phyloP scores from a whole-genome alignment of 2,888 invertebrate species.

The Parochlus steinenii region DNA sequence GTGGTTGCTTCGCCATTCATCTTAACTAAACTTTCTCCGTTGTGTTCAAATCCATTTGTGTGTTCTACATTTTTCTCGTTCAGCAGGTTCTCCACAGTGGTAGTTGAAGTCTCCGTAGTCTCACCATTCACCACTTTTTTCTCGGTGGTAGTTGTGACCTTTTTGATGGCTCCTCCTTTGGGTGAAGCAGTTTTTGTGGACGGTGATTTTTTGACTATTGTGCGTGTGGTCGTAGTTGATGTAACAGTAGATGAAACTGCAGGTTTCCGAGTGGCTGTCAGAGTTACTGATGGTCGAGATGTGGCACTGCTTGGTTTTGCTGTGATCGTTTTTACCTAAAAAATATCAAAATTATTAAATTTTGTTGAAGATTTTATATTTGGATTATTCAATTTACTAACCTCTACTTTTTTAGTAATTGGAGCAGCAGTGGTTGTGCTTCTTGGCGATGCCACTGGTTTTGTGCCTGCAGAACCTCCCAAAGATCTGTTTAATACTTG shows the following conservation, averaged over 20 bases:
- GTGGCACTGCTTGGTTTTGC: too few species aligned
- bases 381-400: too few species aligned
- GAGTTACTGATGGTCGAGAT: not conserved
- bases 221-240: slow-evolving; percentile 1
- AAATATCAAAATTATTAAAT: too few species aligned
- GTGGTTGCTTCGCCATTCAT: not conserved
- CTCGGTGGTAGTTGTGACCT: slow-evolving; percentile 5
- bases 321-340: too few species aligned
- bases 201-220: slow-evolving; percentile 4
- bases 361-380: too few species aligned
- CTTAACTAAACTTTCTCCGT: slow-evolving; percentile 5
- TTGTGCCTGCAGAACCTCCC: slow-evolving; percentile 9
- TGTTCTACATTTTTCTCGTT: slow-evolving; percentile 2
- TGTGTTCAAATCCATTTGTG: slow-evolving; percentile 3
- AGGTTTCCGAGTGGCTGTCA: not conserved
- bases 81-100: slow-evolving; percentile 1
- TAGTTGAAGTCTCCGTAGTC: slow-evolving; percentile 3
- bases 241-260: not conserved
- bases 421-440: not conserved
- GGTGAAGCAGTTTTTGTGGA: too few species aligned
- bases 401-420: not conserved
- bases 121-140: slow-evolving; percentile 10
- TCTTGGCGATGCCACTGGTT: slow-evolving; percentile 4
- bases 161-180: too few species aligned
- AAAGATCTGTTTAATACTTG: too few species aligned